These are phyloP conservation scores for Brachionus rotundiformis DNA, from an alignment of 1,140 invertebrate species.

Conservation along the genomic window DNA sequence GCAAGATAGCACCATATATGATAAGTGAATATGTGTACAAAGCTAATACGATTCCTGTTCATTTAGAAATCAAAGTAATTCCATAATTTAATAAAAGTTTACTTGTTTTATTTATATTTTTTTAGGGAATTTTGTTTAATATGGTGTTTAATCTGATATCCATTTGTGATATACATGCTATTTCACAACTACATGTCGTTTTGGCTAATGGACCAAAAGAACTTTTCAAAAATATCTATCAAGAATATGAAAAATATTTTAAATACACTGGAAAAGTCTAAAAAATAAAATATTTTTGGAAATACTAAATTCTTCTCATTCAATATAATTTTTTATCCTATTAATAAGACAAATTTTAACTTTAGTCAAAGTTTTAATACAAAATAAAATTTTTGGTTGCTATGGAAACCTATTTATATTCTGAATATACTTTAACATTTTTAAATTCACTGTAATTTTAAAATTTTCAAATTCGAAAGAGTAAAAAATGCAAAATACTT, in stretches of 20 bases:
- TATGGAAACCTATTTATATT: constrained; percentile 18
- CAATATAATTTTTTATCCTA: neutral
- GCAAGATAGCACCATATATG: constrained; percentile 42
- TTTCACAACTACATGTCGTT: constrained; percentile 33
- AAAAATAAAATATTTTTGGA: neutral
- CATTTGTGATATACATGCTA: constrained; percentile 39
- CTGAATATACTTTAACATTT: neutral
- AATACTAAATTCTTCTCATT: too few relatives aligned
- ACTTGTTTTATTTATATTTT: neutral
- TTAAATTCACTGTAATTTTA: neutral
- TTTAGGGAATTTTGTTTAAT: constrained; percentile 33
- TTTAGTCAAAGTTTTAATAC: too few relatives aligned
- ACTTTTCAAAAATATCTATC: constrained; percentile 39
- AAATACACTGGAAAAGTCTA: constrained; percentile 52
- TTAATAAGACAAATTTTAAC: too few relatives aligned
- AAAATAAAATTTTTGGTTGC: too few relatives aligned
- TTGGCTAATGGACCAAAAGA: constrained; percentile 47
- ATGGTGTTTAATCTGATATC: constrained; percentile 39
- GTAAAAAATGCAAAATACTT: constrained; percentile 18
- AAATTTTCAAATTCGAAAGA: neutral
- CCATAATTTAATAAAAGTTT: neutral
- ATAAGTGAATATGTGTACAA: constrained; percentile 39
- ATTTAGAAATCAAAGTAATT: constrained; percentile 28
- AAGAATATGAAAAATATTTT: constrained; percentile 50
- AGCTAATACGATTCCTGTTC: constrained; percentile 42